A percentile compares a stretch with the other conserved stretches of the same genome.
phyloP scores from a whole-genome alignment of 1,140 invertebrate genomes.

The Trichogramma pretiosum region DNA sequence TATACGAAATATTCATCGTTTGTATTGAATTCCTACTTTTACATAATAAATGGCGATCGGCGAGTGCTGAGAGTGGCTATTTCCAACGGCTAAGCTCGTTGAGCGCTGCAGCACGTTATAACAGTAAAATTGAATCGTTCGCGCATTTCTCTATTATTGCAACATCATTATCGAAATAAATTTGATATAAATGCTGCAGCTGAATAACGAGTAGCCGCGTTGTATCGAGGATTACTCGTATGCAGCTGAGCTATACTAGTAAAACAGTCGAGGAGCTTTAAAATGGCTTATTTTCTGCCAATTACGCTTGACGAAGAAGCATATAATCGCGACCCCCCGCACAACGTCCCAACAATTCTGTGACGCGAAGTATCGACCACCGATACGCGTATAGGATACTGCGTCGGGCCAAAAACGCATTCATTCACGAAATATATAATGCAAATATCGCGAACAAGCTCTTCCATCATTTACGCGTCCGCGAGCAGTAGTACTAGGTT shows the following conservation, averaged over 20 bases:
- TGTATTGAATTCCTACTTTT: too few relatives aligned
- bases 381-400: conserved; percentile 24
- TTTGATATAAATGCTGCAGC: conserved; percentile 4
- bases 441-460: conserved; percentile 21
- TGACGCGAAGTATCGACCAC: neutral
- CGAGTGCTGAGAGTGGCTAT: too few relatives aligned
- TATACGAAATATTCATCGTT: too few relatives aligned
- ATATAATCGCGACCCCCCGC: neutral
- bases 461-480: conserved; percentile 38
- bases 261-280: too few relatives aligned
- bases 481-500: conserved; percentile 12
- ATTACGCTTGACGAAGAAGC: conserved; percentile 11
- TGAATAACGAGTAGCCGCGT: too few relatives aligned
- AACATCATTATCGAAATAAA: conserved; percentile 9
- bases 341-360: conserved; percentile 10
- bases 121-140: neutral
- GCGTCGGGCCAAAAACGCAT: too few relatives aligned
- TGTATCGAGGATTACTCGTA: neutral
- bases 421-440: too few relatives aligned
- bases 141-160: neutral
- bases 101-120: too few relatives aligned
- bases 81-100: too few relatives aligned
- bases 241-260: neutral
- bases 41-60: too few relatives aligned
- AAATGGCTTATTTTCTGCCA: conserved; percentile 11